Conservation (phyloP, 2,113 vertebrate species). For the Oreocharis arfaki region DNA sequence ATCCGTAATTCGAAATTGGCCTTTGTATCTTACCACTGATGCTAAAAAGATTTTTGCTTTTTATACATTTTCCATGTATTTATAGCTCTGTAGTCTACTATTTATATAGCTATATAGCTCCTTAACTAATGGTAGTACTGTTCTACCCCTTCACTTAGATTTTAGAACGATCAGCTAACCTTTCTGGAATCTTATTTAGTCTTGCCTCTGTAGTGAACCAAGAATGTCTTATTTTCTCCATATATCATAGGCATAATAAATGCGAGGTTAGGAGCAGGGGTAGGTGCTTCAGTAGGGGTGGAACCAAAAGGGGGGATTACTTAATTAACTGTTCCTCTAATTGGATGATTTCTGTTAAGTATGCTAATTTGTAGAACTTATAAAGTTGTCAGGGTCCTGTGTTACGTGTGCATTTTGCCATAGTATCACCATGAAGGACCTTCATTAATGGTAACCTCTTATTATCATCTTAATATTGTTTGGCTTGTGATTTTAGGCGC, state of each 20-base stretch:
- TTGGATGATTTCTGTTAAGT: neutral
- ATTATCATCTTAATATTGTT: neutral
- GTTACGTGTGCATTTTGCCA: neutral
- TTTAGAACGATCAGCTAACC: neutral
- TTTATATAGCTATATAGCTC: neutral
- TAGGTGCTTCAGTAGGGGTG: too few relatives aligned
- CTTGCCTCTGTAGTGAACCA: neutral
- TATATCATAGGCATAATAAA: neutral
- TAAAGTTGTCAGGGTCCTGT: neutral
- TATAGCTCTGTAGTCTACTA: neutral
- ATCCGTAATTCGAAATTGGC: neutral
- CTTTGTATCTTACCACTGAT: neutral
- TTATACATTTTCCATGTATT: neutral
- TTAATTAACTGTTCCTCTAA: neutral
- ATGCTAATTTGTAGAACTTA: neutral
- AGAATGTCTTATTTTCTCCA: accelerated
- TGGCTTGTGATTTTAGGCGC: neutral
- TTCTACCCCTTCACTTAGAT: neutral
- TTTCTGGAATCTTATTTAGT: neutral
- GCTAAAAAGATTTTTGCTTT: neutral
- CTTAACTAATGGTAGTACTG: neutral
- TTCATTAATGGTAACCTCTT: neutral
- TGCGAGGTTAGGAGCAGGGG: neutral
- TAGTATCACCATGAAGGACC: neutral
- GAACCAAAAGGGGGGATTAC: neutral